phyloP scores from a whole-genome alignment of 2,113 vertebrate genomes.

The Percina caprodes region DNA sequence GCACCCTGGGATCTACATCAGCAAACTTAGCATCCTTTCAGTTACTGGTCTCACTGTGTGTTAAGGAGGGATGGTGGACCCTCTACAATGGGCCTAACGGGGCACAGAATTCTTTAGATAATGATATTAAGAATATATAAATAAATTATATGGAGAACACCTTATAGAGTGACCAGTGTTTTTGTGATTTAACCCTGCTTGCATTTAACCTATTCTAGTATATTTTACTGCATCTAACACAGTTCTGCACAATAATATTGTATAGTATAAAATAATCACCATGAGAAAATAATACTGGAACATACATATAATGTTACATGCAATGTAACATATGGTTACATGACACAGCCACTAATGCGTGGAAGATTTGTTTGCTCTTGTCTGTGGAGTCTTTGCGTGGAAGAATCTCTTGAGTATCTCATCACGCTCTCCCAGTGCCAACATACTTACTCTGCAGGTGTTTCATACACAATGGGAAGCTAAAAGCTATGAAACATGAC shows the following conservation, averaged over 20 bases:
- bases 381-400: conserved; percentile 15
- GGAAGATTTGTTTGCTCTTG: conserved; percentile 32
- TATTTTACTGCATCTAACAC: neutral
- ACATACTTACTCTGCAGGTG: conserved; percentile 12
- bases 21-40: conserved; percentile 64
- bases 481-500: neutral
- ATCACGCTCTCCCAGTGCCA: neutral
- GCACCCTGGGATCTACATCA: conserved; percentile 81
- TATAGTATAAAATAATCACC: conserved; percentile 11
- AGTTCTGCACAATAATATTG: conserved; percentile 3
- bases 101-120: conserved; percentile 29
- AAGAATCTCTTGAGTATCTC: conserved; percentile 33
- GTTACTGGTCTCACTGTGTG: conserved; percentile 41
- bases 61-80: conserved; percentile 14
- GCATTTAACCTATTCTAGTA: neutral
- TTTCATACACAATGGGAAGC: neutral
- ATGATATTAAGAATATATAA: conserved; percentile 28
- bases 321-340: conserved; percentile 17
- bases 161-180: neutral
- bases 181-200: conserved; percentile 11
- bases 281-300: neutral
- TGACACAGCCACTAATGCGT: conserved; percentile 21
- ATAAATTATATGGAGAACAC: neutral
- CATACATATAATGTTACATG: too few relatives aligned
- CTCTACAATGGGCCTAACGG: conserved; percentile 54